A percentile compares a stretch with the other conserved stretches of the same genome.
Conservation (phyloP, 2,888 invertebrate species). For the Meiosimyza platycephala region DNA sequence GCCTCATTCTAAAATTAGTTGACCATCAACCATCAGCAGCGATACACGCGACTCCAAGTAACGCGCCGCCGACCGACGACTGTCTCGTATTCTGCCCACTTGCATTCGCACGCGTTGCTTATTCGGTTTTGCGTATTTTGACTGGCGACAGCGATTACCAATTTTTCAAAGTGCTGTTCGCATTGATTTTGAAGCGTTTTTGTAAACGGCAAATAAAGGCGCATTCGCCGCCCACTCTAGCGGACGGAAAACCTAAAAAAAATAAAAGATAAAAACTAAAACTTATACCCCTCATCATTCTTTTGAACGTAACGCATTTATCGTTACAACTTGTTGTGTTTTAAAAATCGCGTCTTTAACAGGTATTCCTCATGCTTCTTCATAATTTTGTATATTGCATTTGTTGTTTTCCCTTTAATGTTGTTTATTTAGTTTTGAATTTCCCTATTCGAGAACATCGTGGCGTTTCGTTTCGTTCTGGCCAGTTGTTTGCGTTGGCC, state of each 20-base stretch:
- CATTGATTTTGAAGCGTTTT: no score
- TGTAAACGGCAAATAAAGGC: no score
- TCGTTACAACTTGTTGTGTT: slow-evolving; percentile 3
- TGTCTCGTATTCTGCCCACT: slow-evolving; percentile 30
- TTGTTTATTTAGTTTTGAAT: slow-evolving; percentile 24
- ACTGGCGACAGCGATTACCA: not conserved
- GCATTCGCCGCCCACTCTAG: no score
- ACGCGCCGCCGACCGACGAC: slow-evolving; percentile 4
- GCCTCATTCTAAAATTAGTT: slow-evolving; percentile 61
- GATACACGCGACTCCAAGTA: slow-evolving; percentile 48
- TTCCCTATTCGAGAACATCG: slow-evolving; percentile 11
- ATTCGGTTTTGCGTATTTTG: slow-evolving; percentile 8
- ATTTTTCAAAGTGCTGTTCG: not conserved
- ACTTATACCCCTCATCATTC: no score
- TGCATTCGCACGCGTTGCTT: slow-evolving; percentile 43
- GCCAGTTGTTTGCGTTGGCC: not conserved
- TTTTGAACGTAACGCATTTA: no score
- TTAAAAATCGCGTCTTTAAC: not conserved
- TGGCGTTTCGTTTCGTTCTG: slow-evolving; percentile 19
- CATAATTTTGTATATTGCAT: not conserved
- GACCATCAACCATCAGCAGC: slow-evolving; percentile 59
- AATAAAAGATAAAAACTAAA: no score
- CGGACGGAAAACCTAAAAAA: no score
- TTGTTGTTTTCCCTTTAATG: slow-evolving; percentile 8
- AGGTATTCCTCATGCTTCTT: not conserved